Percentiles rank a stretch among this genome's conserved stretches.
Evolutionary conservation across 2,113 vertebrate species (phyloP).

Genomic region (Myanophis thanlyinensis): DNA sequence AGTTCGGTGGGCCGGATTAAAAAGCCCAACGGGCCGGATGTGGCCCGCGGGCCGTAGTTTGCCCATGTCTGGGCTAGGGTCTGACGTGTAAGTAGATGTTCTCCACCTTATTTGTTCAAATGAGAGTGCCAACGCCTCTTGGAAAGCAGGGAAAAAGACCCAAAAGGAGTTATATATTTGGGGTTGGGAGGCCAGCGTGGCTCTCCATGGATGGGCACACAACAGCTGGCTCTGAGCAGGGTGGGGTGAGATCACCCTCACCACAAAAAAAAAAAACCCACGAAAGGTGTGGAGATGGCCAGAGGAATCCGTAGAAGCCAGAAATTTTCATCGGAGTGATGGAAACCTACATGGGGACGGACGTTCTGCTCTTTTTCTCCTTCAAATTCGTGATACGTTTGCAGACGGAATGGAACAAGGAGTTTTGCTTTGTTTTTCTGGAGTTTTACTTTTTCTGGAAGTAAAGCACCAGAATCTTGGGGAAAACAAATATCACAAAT

Average conservation of each 20-base stretch:
- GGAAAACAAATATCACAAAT: too few relatives aligned
- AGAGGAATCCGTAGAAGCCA: not conserved
- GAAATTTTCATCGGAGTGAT: not conserved
- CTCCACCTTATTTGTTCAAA: conserved; percentile 4
- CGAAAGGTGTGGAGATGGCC: not conserved
- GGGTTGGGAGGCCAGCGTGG: not conserved
- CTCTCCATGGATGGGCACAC: not conserved
- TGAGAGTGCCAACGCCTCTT: not conserved
- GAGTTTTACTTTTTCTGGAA: too few relatives aligned
- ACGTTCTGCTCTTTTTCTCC: not conserved
- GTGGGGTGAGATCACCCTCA: not conserved
- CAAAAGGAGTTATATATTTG: not conserved
- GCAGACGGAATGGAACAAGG: not conserved
- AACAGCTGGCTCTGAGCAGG: conserved; percentile 7
- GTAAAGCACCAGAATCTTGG: not conserved
- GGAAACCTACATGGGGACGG: not conserved
- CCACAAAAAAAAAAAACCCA: too few relatives aligned
- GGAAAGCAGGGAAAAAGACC: not conserved
- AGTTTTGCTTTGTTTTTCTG: too few relatives aligned
- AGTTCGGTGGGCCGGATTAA: too few relatives aligned
- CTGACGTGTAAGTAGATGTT: conserved; percentile 27
- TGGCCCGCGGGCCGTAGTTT: too few relatives aligned
- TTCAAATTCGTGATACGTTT: not conserved
- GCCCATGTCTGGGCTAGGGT: too few relatives aligned
- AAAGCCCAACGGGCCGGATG: too few relatives aligned